A percentile compares a stretch with the other conserved stretches of the same genome.
These are phyloP conservation scores for Zoanthus sociatus DNA, from an alignment of 92 coral and sea anemone species.

Conservation along the genomic window DNA sequence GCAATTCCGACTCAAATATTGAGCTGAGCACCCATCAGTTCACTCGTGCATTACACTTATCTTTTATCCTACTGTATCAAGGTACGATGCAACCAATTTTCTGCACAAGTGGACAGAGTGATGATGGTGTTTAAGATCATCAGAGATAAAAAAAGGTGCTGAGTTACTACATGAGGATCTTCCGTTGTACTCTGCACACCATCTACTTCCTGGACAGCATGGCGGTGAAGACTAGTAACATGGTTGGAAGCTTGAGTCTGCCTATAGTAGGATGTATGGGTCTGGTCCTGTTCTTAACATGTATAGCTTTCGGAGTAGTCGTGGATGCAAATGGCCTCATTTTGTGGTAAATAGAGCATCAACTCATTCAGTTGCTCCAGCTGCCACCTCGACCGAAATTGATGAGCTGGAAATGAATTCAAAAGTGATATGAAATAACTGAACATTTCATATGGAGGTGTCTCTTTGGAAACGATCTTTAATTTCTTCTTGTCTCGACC, in stretches of 20 bases:
- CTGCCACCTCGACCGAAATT: conserved; percentile 54
- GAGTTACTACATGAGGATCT: neutral
- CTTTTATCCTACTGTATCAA: conserved; percentile 26
- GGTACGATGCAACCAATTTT: neutral
- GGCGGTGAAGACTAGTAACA: conserved; percentile 36
- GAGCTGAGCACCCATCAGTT: conserved; percentile 71
- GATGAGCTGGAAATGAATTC: conserved; percentile 41
- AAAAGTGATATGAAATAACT: conserved; percentile 22
- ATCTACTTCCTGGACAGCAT: conserved; percentile 2
- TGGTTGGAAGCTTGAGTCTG: conserved; percentile 48
- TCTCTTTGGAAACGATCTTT: conserved; percentile 23
- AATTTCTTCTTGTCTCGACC: conserved; percentile 36
- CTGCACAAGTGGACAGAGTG: conserved; percentile 28
- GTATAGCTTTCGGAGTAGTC: conserved; percentile 41
- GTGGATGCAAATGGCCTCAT: conserved; percentile 26
- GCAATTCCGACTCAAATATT: conserved; percentile 67
- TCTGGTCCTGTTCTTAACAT: conserved; percentile 14
- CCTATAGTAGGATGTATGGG: conserved; percentile 27
- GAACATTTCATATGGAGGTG: conserved; percentile 52
- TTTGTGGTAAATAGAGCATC: conserved; percentile 29
- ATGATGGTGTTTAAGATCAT: conserved; percentile 13
- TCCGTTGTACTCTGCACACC: conserved; percentile 16
- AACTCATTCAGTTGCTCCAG: conserved; percentile 21
- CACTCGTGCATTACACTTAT: conserved; percentile 63
- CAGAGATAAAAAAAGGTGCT: neutral